Evolutionary conservation across 2,797 vertebrate genomes (phyloP).

Genomic region (Chaetophractus vellerosus): DNA sequence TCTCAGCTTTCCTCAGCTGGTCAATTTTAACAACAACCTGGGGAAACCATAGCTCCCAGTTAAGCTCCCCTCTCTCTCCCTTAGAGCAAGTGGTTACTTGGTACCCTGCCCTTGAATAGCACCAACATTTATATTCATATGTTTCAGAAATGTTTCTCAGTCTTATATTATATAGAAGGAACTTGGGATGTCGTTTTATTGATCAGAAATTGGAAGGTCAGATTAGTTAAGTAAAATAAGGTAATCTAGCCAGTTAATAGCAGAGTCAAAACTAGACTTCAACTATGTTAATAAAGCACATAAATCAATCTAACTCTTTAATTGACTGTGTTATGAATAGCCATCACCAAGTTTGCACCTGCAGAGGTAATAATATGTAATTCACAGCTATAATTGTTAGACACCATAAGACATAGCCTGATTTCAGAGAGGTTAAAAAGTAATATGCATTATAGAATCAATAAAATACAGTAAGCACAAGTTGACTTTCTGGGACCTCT

Average conservation of each 20-base stretch:
- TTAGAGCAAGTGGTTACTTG: background rate
- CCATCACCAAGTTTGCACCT: background rate
- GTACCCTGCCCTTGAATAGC: background rate
- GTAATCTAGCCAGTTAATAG: background rate
- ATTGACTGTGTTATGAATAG: background rate
- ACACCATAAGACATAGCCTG: background rate
- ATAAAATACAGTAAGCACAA: background rate
- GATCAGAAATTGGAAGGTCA: background rate
- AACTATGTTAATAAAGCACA: background rate
- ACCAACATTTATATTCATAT: background rate
- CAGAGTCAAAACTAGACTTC: conserved; percentile 9
- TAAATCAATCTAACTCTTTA: conserved; percentile 27
- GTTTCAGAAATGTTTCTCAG: conserved; percentile 20
- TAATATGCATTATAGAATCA: background rate
- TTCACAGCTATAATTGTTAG: background rate
- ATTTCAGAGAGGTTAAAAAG: conserved; percentile 31
- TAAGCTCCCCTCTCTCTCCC: background rate
- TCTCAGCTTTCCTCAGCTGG: background rate
- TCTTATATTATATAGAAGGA: background rate
- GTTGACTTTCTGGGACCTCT: background rate
- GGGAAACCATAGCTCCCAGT: background rate
- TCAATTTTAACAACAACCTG: background rate
- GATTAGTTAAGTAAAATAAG: conserved; percentile 13
- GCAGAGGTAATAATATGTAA: conserved; percentile 1
- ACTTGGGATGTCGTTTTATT: background rate